Base-by-base conservation (phyloP, 2,113 vertebrate species). In the Hippoglossus stenolepis region DNA sequence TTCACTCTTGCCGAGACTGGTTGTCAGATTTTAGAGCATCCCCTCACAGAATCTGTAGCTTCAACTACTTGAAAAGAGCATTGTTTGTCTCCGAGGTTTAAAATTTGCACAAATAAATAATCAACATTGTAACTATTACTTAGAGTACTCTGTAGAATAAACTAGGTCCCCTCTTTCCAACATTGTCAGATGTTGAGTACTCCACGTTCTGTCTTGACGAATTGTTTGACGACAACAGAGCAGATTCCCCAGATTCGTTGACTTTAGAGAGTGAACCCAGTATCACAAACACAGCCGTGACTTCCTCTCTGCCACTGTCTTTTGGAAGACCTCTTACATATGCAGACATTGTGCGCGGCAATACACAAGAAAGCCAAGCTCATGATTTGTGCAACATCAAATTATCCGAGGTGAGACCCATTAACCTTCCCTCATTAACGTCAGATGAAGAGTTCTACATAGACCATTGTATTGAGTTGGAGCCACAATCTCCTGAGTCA, bases 111-210 rank as follows among this genome's bases (percentile, higher is more conserved):
- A 3, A 45, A 45, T 45, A 12, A 45, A 45, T 13, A 4, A 3
- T 15, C 77, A 79, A 24, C 65, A 83, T 20, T 88, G 86, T 72
- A 35, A 77, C 24, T 88, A 83, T 64, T 88, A 77, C 23, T 54
- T 88, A 12, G 5, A 24, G 0, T 75, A 69, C 51, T 58, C 40
- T 38, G 31, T 47, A 26, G 13, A 17, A n/a, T n/a, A n/a, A n/a
- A n/a, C n/a, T n/a, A n/a, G n/a, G 10, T 72, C 82, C 38, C 58
- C 79, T n/a, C 43, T 38, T 2, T 85, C 79, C 79, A 28, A 15
- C 57, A 24, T 3, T 57, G 12, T 57, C 54, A 28, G 57, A 59
- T 59, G 57, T 59, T 59, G 57, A 59, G 57, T 59, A 59, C 17
- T 59, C 57, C 24, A 28, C 13, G 5, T 17, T 15, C 26, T 59